Evolutionary conservation across 2,113 vertebrate genomes (phyloP), one percentile per base, ranked within the genome.

Genomic region (Anthoscopus minutus): DNA sequence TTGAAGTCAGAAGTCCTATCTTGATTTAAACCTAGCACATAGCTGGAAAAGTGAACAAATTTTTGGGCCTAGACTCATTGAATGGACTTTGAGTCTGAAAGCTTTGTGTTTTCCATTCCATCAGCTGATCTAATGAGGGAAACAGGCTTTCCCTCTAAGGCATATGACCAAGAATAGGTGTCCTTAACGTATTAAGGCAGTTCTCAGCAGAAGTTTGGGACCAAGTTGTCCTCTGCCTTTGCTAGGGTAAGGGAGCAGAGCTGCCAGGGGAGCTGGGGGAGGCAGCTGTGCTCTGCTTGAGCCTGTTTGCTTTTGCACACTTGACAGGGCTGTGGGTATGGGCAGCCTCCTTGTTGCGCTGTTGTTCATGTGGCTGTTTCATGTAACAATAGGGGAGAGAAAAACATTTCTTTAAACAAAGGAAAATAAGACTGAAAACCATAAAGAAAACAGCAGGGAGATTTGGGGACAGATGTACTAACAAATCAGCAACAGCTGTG

Each of bases 321-420:
- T 87, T 61, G 54, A 72, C 50, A 81, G 64, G 64, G 5, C 35
- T 15, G 42, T 22, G 79, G 27, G 13, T 58, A 47, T 13, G 54
- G 50, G 15, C 70, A 73, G 33, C 47, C 74, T 88, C n/a, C 79
- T 82, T 10, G 1, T 31, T 60, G 51, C 2, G 9, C 57, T 90
- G 48, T 21, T 94, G 81, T 35, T 95, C 80, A 40, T 88, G 71
- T 31, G 85, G n/a, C 44, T 76, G 56, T 60, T 88, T 95, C 90
- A 33, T 53, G 56, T 64, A 92, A 86, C 16, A 8, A 76, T 37
- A 56, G 90, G 86, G 64, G 92, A 96, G 88, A 97, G 76, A 88
- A 96, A 96, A 96, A 95, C 88, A 88, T 95, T 88, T 88, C 87
- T 95, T 95, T 93, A 84, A 86, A 88, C 86, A 93, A 97, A 94